Evolutionary conservation across 2,113 vertebrate species (phyloP).

Genomic region (Craseonycteris thonglongyai): DNA sequence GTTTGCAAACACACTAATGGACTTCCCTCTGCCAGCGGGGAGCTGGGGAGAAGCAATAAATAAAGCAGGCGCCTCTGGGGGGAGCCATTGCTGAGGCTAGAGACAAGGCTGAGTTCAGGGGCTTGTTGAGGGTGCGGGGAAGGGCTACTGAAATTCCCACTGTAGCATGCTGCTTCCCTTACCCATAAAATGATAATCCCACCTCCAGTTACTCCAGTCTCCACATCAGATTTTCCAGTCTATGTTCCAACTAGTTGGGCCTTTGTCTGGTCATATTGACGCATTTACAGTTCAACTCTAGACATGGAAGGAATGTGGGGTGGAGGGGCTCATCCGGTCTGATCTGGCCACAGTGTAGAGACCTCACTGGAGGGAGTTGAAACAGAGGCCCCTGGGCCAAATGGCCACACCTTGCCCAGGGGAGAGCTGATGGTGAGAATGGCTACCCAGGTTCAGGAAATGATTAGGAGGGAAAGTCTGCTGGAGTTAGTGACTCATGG

Average conservation of each 20-base stretch:
- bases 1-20: slow-evolving; percentile 42
- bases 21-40: slow-evolving; percentile 6
- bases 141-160: neutral
- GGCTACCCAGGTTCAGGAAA: neutral
- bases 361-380: neutral
- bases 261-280: neutral
- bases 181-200: neutral
- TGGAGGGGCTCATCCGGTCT: neutral
- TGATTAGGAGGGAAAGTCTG: neutral
- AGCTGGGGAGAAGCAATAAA: slow-evolving; percentile 15
- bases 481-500: neutral
- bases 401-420: neutral
- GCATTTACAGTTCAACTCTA: neutral
- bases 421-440: neutral
- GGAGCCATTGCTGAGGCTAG: slow-evolving; percentile 26
- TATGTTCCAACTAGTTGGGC: neutral
- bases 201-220: neutral
- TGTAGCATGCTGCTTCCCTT: neutral
- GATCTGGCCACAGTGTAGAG: neutral
- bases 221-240: neutral
- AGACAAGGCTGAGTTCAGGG: neutral
- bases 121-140: neutral
- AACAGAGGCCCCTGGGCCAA: neutral
- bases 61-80: slow-evolving; percentile 1
- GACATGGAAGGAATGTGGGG: neutral